Evolutionary conservation across 2,113 vertebrate species (phyloP).

Genomic region (Equus przewalskii): DNA sequence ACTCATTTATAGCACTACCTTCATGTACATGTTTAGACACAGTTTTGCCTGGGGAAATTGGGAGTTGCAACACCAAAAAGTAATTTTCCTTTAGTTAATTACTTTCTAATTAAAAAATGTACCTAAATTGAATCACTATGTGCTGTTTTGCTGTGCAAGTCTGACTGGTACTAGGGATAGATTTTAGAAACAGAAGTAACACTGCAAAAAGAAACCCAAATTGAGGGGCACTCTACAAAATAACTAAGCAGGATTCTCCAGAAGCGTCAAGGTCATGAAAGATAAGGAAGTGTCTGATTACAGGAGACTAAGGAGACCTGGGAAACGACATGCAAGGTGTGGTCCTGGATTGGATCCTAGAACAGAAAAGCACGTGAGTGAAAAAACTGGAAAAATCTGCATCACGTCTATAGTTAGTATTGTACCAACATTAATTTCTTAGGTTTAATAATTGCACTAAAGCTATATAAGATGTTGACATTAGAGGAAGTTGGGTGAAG

Average conservation of each 20-base stretch:
- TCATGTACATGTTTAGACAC: not conserved
- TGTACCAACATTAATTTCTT: not conserved
- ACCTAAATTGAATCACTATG: conserved; percentile 45
- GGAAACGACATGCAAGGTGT: not conserved
- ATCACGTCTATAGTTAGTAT: not conserved
- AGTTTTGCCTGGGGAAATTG: conserved; percentile 15
- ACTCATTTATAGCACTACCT: conserved; percentile 41
- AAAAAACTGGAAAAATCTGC: not conserved
- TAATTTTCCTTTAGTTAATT: conserved; percentile 68
- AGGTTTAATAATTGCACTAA: not conserved
- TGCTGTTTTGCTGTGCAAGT: not conserved
- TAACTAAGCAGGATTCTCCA: not conserved
- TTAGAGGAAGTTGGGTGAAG: not conserved
- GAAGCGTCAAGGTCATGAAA: not conserved
- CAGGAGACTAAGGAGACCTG: not conserved
- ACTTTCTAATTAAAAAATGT: conserved; percentile 68
- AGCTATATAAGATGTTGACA: not conserved
- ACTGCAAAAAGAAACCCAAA: not conserved
- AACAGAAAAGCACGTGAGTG: not conserved
- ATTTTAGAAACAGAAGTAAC: conserved; percentile 23
- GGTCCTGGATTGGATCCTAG: not conserved
- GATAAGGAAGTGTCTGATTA: not conserved
- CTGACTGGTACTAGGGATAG: not conserved
- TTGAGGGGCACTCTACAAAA: not conserved
- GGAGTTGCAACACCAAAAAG: conserved; percentile 27